Evolutionary conservation across 2,888 invertebrate genomes (phyloP).

Genomic region (Caenorhabditis sinica): DNA sequence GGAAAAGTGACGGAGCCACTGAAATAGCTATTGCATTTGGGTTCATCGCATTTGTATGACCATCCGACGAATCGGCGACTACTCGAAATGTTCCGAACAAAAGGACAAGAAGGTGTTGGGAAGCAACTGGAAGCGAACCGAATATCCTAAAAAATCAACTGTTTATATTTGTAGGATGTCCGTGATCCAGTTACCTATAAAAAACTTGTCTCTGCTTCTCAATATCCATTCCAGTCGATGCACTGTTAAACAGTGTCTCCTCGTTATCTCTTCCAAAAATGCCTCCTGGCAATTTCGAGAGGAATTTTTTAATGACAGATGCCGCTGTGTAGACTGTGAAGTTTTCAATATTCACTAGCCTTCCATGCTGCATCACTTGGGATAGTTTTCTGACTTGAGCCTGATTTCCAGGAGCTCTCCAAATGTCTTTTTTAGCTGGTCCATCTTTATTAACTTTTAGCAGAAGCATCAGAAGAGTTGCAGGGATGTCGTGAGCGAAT

Average conservation of each 20-base stretch:
- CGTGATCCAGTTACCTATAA: constrained; percentile 88
- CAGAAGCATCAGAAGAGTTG: constrained; percentile 85
- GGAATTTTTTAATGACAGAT: constrained; percentile 97
- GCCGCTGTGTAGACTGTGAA: constrained; percentile 98
- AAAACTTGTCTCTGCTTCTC: constrained; percentile 93
- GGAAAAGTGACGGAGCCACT: constrained; percentile 96
- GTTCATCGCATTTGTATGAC: constrained; percentile 94
- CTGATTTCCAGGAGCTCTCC: constrained; percentile 95
- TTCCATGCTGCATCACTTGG: constrained; percentile 84
- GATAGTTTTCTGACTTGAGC: constrained; percentile 85
- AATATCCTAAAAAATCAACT: constrained; percentile 88
- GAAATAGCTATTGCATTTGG: constrained; percentile 96
- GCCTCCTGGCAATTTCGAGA: constrained; percentile 96
- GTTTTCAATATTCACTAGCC: constrained; percentile 86
- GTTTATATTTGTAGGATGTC: background rate
- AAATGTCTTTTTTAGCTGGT: constrained; percentile 94
- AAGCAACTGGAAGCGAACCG: constrained; percentile 90
- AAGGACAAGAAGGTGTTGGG: constrained; percentile 94
- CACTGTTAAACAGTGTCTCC: constrained; percentile 92
- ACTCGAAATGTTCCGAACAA: constrained; percentile 97
- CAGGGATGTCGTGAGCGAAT: constrained; percentile 84
- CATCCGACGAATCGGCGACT: constrained; percentile 93
- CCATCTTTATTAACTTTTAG: constrained; percentile 96
- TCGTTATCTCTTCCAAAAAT: constrained; percentile 96
- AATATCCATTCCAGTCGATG: constrained; percentile 88